phyloP scores from a whole-genome alignment of 2,888 invertebrate species.

The Drosophila niveifrons region DNA sequence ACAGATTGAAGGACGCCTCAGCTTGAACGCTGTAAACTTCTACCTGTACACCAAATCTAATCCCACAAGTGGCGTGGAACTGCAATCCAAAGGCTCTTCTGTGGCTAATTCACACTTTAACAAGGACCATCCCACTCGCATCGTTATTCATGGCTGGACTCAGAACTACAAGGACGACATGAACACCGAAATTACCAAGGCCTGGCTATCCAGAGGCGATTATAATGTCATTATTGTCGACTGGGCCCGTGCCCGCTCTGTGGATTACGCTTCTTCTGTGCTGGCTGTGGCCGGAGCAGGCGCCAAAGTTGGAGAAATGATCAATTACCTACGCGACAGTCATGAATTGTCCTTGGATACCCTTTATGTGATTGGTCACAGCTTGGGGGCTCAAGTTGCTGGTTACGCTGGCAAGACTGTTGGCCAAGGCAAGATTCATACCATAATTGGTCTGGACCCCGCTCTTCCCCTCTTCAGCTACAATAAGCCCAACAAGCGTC shows the following conservation, averaged over 20 bases:
- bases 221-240: conserved; percentile 88
- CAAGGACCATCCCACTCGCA: conserved; percentile 42
- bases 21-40: conserved; percentile 53
- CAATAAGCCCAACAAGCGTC: conserved; percentile 58
- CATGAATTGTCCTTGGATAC: conserved; percentile 85
- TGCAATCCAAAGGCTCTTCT: conserved; percentile 37
- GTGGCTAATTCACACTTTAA: conserved; percentile 46
- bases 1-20: conserved; percentile 40
- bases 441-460: conserved; percentile 86
- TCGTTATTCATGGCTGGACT: conserved; percentile 86
- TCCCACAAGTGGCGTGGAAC: conserved; percentile 42
- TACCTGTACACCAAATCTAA: conserved; percentile 70
- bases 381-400: conserved; percentile 87
- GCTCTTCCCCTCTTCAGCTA: conserved; percentile 74
- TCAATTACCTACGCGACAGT: conserved; percentile 85
- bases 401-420: conserved; percentile 87
- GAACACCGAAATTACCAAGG: conserved; percentile 77
- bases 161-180: conserved; percentile 82
- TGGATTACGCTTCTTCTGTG: conserved; percentile 87
- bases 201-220: conserved; percentile 87
- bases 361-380: conserved; percentile 87
- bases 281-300: conserved; percentile 78
- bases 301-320: conserved; percentile 64
- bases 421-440: conserved; percentile 86
- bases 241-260: conserved; percentile 87